Percentiles rank a stretch among this genome's conserved stretches.
Conservation (phyloP, 1,140 invertebrate genomes). For the Temnothorax nylanderi region DNA sequence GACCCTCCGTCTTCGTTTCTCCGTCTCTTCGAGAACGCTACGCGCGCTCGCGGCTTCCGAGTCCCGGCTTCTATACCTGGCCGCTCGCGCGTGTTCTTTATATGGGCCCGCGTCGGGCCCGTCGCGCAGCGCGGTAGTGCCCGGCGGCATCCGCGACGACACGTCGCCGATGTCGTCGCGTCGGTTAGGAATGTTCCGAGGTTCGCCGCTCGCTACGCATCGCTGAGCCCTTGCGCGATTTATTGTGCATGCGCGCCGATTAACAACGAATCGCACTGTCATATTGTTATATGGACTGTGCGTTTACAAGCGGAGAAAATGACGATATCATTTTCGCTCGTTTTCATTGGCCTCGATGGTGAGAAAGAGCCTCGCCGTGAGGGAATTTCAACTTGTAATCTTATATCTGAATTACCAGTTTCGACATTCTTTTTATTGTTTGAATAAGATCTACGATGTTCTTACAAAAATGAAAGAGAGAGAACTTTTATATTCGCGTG, state of each 20-base stretch:
- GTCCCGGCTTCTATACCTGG: conserved; percentile 45
- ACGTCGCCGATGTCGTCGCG: conserved; percentile 47
- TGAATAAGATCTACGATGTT: not conserved
- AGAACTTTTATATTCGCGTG: not conserved
- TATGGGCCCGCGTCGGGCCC: conserved; percentile 53
- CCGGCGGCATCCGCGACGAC: conserved; percentile 39
- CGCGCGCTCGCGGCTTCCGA: conserved; percentile 39
- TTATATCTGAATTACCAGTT: not conserved
- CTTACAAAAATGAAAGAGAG: not conserved
- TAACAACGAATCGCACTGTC: conserved; percentile 31
- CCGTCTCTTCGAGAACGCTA: conserved; percentile 52
- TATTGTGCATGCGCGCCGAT: conserved; percentile 38
- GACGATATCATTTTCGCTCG: conserved; percentile 33
- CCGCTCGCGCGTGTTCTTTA: conserved; percentile 58
- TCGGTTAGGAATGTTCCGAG: conserved; percentile 23
- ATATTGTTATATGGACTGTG: conserved; percentile 41
- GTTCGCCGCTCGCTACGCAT: conserved; percentile 8
- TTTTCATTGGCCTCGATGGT: not conserved
- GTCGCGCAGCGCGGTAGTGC: conserved; percentile 42
- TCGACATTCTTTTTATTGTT: not conserved
- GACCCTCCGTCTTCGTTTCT: conserved; percentile 58
- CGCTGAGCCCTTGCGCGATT: conserved; percentile 22
- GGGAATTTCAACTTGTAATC: not conserved
- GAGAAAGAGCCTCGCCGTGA: not conserved
- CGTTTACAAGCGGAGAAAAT: conserved; percentile 38